Conservation (phyloP, 2,797 vertebrate species). For the Coracias cyanogaster region DNA sequence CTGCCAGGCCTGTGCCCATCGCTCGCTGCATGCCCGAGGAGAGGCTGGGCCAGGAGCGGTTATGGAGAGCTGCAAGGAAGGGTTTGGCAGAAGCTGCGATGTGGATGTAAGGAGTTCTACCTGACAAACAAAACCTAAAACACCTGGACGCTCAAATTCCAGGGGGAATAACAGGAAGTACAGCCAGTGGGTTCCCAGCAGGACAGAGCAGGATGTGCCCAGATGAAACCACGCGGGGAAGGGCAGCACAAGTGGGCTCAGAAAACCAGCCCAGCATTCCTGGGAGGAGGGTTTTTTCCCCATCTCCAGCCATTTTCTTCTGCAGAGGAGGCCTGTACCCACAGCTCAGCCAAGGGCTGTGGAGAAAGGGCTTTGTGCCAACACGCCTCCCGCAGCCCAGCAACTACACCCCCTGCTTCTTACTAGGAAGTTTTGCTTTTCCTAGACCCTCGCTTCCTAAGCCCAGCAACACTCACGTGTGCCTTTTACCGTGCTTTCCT, state of each 20-base stretch:
- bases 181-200: not conserved
- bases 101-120: not conserved
- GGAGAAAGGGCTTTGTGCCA: not conserved
- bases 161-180: not conserved
- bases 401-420: not conserved
- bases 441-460: not conserved
- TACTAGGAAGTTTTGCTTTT: not conserved
- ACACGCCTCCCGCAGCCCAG: not conserved
- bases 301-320: not conserved
- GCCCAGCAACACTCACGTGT: not conserved
- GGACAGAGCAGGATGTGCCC: not conserved
- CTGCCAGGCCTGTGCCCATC: fast-evolving
- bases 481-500: not conserved
- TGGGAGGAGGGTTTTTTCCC: not conserved
- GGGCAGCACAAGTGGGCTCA: not conserved
- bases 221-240: not conserved
- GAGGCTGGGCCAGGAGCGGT: fast-evolving
- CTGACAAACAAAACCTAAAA: not conserved
- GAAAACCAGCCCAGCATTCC: not conserved
- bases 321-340: not conserved
- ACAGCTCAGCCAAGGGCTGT: not conserved
- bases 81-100: not conserved
- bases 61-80: not conserved
- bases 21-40: fast-evolving
- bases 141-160: not conserved